Conservation (phyloP, 2,113 vertebrate genomes). For the Tylochromis polylepis region DNA sequence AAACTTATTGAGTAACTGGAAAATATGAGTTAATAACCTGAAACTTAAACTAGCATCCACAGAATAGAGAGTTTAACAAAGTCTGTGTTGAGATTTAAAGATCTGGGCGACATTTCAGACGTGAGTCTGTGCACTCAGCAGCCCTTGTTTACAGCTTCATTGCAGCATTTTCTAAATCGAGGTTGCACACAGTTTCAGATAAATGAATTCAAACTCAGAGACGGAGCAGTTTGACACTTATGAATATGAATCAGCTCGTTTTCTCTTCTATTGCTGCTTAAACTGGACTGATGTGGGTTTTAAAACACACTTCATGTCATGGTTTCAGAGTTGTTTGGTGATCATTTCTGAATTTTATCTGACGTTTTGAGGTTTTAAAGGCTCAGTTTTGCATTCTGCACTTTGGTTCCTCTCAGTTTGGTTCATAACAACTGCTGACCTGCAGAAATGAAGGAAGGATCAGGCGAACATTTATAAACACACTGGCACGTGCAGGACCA, state of each 20-base stretch:
- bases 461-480: not conserved
- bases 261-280: not conserved
- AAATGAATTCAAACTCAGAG: not conserved
- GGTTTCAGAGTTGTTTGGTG: not conserved
- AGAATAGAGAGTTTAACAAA: not conserved
- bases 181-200: not conserved
- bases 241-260: not conserved
- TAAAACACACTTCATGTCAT: not conserved
- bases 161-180: not conserved
- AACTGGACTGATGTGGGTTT: not conserved
- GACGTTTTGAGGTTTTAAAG: not conserved
- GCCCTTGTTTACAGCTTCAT: not conserved
- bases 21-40: not conserved
- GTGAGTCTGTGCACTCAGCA: not conserved
- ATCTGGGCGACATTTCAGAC: fast-evolving
- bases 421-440: not conserved
- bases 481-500: not conserved
- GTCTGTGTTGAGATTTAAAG: not conserved
- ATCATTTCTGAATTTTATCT: not conserved
- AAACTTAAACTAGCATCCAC: not conserved
- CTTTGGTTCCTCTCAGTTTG: no score
- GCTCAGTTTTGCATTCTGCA: no score
- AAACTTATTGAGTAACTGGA: not conserved
- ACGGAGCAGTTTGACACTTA: not conserved
- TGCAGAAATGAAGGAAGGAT: not conserved